Conservation (phyloP, 2,888 invertebrate genomes). For the Sympetrum striolatum region DNA sequence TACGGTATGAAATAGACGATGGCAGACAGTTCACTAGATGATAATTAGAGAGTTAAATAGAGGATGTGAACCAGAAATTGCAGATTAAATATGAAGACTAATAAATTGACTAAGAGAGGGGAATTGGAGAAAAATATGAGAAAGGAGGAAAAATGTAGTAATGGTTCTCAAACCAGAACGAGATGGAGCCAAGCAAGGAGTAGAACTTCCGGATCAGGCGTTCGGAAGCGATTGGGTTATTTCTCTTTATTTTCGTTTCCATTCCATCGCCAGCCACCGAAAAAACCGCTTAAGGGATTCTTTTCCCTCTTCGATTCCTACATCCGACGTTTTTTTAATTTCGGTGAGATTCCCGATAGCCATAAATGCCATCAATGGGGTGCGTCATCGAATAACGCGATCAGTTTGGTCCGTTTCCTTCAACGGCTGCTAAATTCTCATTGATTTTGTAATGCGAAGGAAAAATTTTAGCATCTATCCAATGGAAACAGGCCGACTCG, state of each 20-base stretch:
- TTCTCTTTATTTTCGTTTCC: neutral
- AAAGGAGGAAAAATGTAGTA: neutral
- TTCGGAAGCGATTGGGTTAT: slow-evolving; percentile 33
- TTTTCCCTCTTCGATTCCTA: neutral
- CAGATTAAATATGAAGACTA: neutral
- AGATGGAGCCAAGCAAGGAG: neutral
- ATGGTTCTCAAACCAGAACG: neutral
- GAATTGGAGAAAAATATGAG: neutral
- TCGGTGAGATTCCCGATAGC: neutral
- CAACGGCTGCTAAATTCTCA: neutral
- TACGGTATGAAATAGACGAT: too few species aligned
- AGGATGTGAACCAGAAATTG: neutral
- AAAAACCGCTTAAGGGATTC: slow-evolving; percentile 31
- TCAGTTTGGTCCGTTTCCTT: neutral
- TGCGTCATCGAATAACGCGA: slow-evolving; percentile 9
- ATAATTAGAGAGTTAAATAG: neutral
- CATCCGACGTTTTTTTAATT: slow-evolving; percentile 27
- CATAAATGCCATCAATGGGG: neutral
- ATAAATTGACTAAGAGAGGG: neutral
- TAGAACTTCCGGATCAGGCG: slow-evolving; percentile 17
- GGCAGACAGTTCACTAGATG: too few species aligned
- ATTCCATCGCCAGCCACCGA: neutral
- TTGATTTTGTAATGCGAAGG: neutral
- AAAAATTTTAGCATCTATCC: too few species aligned
- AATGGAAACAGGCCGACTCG: too few species aligned